These are phyloP conservation scores for Venusia cambrica DNA, from an alignment of 2,888 invertebrate species.

Conservation along the genomic window DNA sequence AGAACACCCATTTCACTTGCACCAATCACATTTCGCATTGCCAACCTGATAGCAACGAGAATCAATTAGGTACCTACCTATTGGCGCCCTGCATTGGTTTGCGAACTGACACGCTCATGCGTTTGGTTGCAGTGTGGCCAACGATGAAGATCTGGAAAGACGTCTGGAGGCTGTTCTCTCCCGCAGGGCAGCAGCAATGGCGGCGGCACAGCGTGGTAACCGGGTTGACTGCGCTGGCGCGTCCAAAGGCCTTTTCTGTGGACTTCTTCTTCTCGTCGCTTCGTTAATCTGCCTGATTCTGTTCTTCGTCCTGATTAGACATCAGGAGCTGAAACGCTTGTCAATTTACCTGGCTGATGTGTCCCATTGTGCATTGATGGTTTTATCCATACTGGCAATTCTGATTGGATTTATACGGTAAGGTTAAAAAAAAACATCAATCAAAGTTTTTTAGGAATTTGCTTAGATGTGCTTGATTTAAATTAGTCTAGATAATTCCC, in stretches of 20 bases:
- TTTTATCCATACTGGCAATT: constrained; percentile 93
- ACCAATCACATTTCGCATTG: no score
- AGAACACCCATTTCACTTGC: no score
- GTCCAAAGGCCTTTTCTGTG: constrained; percentile 95
- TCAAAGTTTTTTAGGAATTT: no score
- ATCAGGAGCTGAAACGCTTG: constrained; percentile 89
- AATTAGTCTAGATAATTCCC: no score
- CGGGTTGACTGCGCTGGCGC: constrained; percentile 97
- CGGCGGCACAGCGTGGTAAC: constrained; percentile 90
- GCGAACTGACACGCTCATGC: constrained; percentile 55
- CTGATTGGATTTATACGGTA: constrained; percentile 95
- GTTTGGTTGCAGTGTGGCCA: constrained; percentile 80
- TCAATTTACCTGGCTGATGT: constrained; percentile 96
- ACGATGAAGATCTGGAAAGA: constrained; percentile 93
- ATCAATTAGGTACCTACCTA: no score
- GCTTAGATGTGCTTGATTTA: no score
- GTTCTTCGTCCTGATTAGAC: constrained; percentile 96
- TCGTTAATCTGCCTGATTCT: constrained; percentile 96
- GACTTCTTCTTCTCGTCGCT: constrained; percentile 92
- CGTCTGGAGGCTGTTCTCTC: constrained; percentile 93
- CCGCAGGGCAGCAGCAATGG: constrained; percentile 91
- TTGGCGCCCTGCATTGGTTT: no score
- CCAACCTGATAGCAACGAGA: no score
- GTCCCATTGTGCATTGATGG: constrained; percentile 93
- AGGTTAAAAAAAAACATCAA: no score